A percentile compares a stretch with the other conserved stretches of the same genome.
Conservation (phyloP, 2,113 vertebrate genomes). For the Mormoops blainvillei region DNA sequence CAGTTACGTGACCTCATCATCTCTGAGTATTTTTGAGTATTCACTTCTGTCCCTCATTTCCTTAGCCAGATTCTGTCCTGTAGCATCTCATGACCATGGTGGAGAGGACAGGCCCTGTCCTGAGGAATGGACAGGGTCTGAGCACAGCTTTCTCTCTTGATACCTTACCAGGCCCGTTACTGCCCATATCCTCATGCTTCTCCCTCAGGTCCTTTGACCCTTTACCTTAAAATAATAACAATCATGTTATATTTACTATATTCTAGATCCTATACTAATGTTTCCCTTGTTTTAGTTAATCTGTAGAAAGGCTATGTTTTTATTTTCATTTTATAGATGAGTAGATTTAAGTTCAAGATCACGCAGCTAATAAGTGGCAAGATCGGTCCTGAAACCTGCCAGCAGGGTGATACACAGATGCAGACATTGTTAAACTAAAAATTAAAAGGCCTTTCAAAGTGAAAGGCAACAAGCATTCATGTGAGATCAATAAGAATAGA, state of each 20-base stretch:
- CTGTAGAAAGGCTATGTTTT: not conserved
- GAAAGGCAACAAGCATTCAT: too few relatives aligned
- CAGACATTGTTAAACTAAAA: not conserved
- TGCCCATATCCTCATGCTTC: not conserved
- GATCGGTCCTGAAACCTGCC: not conserved
- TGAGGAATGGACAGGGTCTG: not conserved
- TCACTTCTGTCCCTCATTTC: not conserved
- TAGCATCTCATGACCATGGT: not conserved
- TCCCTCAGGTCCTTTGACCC: not conserved
- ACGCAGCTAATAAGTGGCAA: not conserved
- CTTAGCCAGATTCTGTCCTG: not conserved
- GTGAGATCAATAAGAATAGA: not conserved
- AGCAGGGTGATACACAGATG: not conserved
- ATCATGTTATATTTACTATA: not conserved
- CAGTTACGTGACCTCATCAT: not conserved
- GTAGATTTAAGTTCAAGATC: not conserved
- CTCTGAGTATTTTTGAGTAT: not conserved
- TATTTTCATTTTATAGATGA: not conserved
- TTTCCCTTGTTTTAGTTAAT: not conserved
- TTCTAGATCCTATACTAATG: not conserved
- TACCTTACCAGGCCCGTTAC: rapidly evolving
- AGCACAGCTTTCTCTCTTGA: too few relatives aligned
- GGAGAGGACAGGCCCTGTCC: too few relatives aligned
- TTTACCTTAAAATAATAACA: not conserved
- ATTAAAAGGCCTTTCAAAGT: not conserved